These are phyloP conservation scores for Pogonomyrmex californicus DNA, from an alignment of 1,140 invertebrate genomes.

Conservation along the genomic window DNA sequence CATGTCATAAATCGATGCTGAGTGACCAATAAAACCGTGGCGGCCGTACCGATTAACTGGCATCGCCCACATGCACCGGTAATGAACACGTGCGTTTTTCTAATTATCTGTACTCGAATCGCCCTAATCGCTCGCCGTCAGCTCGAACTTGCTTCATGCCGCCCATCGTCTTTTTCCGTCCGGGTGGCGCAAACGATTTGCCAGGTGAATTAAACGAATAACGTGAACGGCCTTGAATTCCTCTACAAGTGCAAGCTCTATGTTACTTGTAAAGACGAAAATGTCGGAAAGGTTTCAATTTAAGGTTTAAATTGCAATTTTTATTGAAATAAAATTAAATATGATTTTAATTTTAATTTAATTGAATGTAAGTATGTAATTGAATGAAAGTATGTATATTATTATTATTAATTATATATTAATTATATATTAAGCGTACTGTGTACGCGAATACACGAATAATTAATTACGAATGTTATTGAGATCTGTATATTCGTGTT, in stretches of 20 bases:
- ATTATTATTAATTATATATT: background rate
- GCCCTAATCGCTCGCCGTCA: slow-evolving; percentile 32
- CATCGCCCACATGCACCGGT: slow-evolving; percentile 62
- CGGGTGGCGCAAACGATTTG: background rate
- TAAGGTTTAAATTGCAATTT: too few species aligned
- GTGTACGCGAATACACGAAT: too few species aligned
- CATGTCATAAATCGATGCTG: slow-evolving; percentile 70
- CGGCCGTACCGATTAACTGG: slow-evolving; percentile 48
- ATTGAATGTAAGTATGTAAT: too few species aligned
- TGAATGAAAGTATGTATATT: too few species aligned
- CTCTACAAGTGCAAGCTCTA: background rate
- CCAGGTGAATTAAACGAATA: slow-evolving; percentile 29
- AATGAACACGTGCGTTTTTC: slow-evolving; percentile 60
- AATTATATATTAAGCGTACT: background rate
- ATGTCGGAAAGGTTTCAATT: too few species aligned
- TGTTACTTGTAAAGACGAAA: too few species aligned
- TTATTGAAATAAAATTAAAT: too few species aligned
- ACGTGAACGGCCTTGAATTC: slow-evolving; percentile 5
- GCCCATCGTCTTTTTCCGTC: background rate
- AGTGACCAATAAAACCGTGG: slow-evolving; percentile 72
- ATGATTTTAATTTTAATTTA: too few species aligned
- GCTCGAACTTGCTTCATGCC: background rate
- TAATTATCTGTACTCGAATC: slow-evolving; percentile 54
- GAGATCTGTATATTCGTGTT: background rate
- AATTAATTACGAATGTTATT: background rate